Conservation (phyloP, 2,888 invertebrate genomes). For the Ceriagrion tenellum region DNA sequence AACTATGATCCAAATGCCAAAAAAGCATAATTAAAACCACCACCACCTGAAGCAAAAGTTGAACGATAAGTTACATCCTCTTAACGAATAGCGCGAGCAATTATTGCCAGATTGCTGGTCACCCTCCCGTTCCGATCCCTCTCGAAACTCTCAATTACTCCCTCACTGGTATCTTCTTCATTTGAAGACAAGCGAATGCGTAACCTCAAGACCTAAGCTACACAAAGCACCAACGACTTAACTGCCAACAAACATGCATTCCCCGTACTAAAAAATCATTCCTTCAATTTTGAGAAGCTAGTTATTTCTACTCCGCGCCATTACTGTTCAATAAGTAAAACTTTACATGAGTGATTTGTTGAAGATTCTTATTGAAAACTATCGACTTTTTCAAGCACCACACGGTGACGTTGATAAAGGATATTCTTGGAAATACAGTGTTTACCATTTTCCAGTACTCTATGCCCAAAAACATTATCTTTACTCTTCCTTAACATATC, state of each 20-base stretch:
- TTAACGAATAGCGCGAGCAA: background rate
- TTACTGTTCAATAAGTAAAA: background rate
- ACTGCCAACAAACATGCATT: background rate
- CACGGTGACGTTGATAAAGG: background rate
- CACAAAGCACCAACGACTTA: background rate
- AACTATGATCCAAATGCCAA: background rate
- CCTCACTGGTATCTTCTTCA: background rate
- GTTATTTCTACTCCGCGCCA: background rate
- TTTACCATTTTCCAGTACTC: background rate
- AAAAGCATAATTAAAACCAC: background rate
- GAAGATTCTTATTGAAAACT: background rate
- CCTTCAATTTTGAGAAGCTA: background rate
- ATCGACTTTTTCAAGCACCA: background rate
- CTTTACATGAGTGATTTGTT: background rate
- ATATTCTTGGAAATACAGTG: conserved; percentile 9
- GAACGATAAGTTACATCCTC: no score
- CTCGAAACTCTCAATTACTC: background rate
- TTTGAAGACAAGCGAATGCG: background rate
- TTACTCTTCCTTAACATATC: conserved; percentile 16
- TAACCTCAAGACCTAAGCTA: background rate
- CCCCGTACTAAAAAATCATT: background rate
- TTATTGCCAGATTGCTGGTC: background rate
- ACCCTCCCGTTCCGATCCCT: background rate
- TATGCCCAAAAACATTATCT: background rate
- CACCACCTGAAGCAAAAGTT: no score